phyloP scores from a whole-genome alignment of 2,113 vertebrate species.

The Saimiri boliviensis region DNA sequence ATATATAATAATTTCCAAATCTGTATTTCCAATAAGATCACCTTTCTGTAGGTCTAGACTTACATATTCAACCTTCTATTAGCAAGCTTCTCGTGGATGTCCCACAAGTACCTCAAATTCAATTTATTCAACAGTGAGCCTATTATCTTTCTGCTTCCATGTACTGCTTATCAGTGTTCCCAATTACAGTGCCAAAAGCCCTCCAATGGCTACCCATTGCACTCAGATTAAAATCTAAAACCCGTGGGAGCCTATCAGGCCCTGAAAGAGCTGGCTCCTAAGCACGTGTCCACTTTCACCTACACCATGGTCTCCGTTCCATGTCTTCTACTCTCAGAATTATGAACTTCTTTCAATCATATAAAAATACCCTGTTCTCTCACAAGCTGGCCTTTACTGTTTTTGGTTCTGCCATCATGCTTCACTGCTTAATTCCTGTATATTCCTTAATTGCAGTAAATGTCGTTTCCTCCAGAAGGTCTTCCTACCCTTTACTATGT shows the following conservation, averaged over 20 bases:
- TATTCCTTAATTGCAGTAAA: not conserved
- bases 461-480: not conserved
- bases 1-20: not conserved
- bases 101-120: not conserved
- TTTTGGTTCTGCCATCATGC: not conserved
- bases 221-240: not conserved
- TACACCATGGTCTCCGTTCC: not conserved
- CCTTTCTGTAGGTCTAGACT: not conserved
- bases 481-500: not conserved
- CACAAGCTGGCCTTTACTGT: not conserved
- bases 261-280: not conserved
- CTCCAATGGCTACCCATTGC: not conserved
- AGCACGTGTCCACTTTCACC: not conserved
- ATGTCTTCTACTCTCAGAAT: not conserved
- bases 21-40: not conserved
- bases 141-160: not conserved
- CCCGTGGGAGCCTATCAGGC: not conserved
- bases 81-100: not conserved
- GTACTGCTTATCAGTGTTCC: not conserved
- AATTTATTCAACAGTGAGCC: not conserved
- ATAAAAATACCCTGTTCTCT: not conserved
- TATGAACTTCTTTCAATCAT: not conserved
- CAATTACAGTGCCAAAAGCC: not conserved
- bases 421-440: not conserved
- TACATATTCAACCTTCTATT: not conserved